These are phyloP conservation scores for Empidonax traillii DNA, from an alignment of 2,113 vertebrate genomes.

Conservation along the genomic window DNA sequence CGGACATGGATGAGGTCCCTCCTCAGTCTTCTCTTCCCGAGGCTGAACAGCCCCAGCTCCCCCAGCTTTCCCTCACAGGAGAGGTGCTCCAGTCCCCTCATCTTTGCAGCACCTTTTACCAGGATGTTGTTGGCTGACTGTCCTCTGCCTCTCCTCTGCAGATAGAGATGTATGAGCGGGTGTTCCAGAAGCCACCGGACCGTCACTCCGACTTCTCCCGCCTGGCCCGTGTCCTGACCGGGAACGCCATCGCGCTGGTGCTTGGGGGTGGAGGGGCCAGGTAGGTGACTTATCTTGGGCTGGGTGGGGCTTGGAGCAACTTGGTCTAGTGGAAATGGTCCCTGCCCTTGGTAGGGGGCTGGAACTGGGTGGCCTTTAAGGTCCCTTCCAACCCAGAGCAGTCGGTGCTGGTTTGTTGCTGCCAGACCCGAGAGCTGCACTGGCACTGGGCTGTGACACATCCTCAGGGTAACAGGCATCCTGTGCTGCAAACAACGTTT, in stretches of 20 bases:
- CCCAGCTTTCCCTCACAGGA: not conserved
- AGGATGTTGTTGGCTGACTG: not conserved
- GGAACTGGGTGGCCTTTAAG: not conserved
- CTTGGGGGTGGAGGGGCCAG: constrained; percentile 93
- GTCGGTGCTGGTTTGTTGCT: not conserved
- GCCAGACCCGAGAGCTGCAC: fast-evolving
- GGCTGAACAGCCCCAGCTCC: not conserved
- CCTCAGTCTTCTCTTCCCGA: not conserved
- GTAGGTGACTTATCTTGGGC: constrained; percentile 55
- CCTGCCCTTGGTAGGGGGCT: fast-evolving
- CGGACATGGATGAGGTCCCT: fast-evolving
- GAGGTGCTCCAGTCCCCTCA: not conserved
- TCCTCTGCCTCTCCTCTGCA: constrained; percentile 35
- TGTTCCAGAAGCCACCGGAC: constrained; percentile 87
- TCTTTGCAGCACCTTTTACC: not conserved
- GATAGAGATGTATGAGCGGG: constrained; percentile 88
- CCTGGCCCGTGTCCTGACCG: constrained; percentile 88
- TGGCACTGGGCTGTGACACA: not conserved
- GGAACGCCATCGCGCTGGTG: constrained; percentile 91
- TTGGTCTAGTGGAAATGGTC: not conserved
- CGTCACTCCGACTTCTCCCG: constrained; percentile 93
- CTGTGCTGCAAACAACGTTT: too few species aligned
- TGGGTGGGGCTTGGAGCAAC: not conserved
- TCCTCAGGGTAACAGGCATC: not conserved
- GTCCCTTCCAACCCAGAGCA: fast-evolving